Base-by-base conservation (phyloP, 92 coral and sea anemone genomes). In the Metridium senile region DNA sequence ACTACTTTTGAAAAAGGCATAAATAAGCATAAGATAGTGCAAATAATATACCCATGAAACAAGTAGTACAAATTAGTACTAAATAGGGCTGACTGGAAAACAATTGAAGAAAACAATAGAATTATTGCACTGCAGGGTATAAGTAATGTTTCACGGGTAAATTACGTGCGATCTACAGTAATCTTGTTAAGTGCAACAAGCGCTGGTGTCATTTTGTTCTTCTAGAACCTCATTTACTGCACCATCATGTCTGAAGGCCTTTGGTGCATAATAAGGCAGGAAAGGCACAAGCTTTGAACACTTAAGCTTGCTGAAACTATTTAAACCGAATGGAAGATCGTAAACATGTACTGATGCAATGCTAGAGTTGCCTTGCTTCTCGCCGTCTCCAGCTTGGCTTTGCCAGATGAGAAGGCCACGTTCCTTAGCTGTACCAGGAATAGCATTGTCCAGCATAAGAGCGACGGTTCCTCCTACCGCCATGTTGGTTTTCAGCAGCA, bases 401-500 rank as follows among this genome's bases (percentile, higher is more conserved):
- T 90, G 87, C 96, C 93, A 93, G 33, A 81, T 68, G 66, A 84
- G 31, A 53, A 93, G 73, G 20, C 98, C 98, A 11, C 98, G 93
- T 57, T 93, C 98, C 68, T 88, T 82, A 0, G 70, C 65, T 1
- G 98, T 90, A 0, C 98, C 98, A 49, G 98, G 98, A 78, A 90
- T 86, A 58, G 87, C 77, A 85, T 93, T 93, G 86, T 93, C 98
- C 72, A 93, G 75, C 32, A 93, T 63, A 68, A 93, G 57, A 21
- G 91, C 98, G 62, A 66, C 80, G 25, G 81, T 19, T 11, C 98
- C 94, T 28, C 96, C 98, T 26, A 93, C 93, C 1, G 87, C 92
- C 98, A 93, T 93, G 80, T 88, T 93, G 61, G 98, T 93, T 69
- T 70, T 72, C 25, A 93, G 68, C 76, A 93, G 81, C 23, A 93